These are phyloP conservation scores for Drosophila barbarae DNA, from an alignment of 2,888 invertebrate species.

Conservation along the genomic window DNA sequence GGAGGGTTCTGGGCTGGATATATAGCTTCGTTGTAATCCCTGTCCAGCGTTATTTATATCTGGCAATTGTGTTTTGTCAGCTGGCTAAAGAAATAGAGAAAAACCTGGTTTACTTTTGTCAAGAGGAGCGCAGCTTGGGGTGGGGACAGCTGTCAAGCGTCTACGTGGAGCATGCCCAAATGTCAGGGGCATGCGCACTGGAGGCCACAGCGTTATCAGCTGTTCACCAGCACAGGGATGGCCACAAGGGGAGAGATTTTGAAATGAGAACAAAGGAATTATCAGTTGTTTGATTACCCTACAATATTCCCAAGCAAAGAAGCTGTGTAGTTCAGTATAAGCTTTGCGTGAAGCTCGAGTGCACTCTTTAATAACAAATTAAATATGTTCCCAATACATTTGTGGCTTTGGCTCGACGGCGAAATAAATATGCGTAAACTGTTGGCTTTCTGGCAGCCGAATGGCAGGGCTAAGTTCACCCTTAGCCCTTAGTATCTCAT, in stretches of 20 bases:
- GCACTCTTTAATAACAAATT: constrained; percentile 43
- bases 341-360: constrained; percentile 47
- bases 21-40: constrained; percentile 4
- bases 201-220: constrained; percentile 38
- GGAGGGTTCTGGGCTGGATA: constrained; percentile 21
- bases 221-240: constrained; percentile 33
- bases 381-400: constrained; percentile 37
- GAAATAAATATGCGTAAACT: constrained; percentile 49
- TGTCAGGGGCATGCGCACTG: constrained; percentile 56
- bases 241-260: constrained; percentile 11
- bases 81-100: constrained; percentile 22
- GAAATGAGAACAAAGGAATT: not conserved
- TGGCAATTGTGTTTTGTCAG: constrained; percentile 9
- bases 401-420: constrained; percentile 26
- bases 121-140: constrained; percentile 5
- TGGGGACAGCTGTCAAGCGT: constrained; percentile 46
- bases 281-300: not conserved
- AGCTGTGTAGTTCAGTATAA: not conserved
- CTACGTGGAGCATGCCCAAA: constrained; percentile 63
- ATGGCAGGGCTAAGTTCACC: constrained; percentile 31
- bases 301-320: not conserved
- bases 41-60: constrained; percentile 2
- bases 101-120: constrained; percentile 16
- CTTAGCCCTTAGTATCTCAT: constrained; percentile 21
- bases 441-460: constrained; percentile 4